Base-by-base conservation (phyloP, 2,888 invertebrate genomes). In the Aphrophora alni region DNA sequence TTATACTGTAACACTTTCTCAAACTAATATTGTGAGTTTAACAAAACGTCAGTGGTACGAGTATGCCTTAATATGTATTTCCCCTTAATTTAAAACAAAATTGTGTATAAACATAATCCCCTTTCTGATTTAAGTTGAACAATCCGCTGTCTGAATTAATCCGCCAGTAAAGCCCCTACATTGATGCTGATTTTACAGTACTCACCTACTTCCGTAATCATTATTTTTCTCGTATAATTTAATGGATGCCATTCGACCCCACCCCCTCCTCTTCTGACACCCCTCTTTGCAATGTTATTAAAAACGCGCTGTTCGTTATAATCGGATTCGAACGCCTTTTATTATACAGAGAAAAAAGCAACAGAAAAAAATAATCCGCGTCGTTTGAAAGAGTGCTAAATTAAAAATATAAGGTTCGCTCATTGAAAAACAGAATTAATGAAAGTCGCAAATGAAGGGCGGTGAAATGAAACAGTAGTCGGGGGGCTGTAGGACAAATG, bases 331-430 rank as follows among this genome's bases (percentile, higher is more conserved):
- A 59, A 59, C 59, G 59, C 21, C 59, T 59, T 59, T 59, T 59
- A 59, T 59, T 59, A 59, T 59, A 21, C 59, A 21, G 59, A 5
- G 59, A n/a, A 21, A 59, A 59, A 59, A 59, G 59, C 21, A 59
- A 59, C 59, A 59, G 59, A 59, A 78, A 81, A 81, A 81, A 81
- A 78, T 81, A 81, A 81, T 81, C 81, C 77, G 69, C 78, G 59
- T 59, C 71, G 77, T 81, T 78, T 72, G 75, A 78, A 81, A 74
- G 76, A 69, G 78, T 75, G 78, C 74, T 81, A 81, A 81, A 81
- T 81, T 81, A 81, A 81, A 81, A 81, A 81, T 81, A 75, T 80
- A 81, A 59, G 59, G 59, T 59, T 59, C 59, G 59, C 59, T 59
- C 59, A 59, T 59, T 59, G 59, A 59, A 59, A 59, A 59, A 59